These are phyloP conservation scores for Vimba vimba DNA, from an alignment of 2,113 vertebrate genomes.

Conservation along the genomic window DNA sequence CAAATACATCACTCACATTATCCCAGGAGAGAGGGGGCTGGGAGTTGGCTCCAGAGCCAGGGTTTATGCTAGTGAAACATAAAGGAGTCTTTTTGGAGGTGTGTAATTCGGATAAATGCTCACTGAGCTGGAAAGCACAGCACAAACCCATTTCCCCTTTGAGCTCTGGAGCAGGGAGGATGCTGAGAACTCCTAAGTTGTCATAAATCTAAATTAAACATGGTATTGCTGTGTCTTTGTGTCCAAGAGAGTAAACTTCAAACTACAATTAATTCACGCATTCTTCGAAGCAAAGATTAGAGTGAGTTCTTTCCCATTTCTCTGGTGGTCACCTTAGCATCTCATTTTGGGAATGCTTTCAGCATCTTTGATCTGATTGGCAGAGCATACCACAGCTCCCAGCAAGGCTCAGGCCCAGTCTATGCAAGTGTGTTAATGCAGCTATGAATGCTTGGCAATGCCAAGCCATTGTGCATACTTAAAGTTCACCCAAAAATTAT, in stretches of 20 bases:
- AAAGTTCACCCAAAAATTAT: background rate
- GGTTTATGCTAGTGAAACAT: conserved; percentile 53
- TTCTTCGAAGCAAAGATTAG: conserved; percentile 9
- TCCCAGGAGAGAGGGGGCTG: conserved; percentile 50
- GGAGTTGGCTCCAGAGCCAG: conserved; percentile 40
- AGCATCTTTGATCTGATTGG: background rate
- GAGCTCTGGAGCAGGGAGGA: conserved; percentile 42
- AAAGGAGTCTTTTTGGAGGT: conserved; percentile 57
- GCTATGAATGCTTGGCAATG: background rate
- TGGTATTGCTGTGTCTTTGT: background rate
- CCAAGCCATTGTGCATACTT: background rate
- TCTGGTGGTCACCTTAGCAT: background rate
- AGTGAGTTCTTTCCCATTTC: background rate
- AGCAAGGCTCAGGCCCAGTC: background rate
- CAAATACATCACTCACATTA: conserved; percentile 54
- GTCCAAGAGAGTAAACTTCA: conserved; percentile 31
- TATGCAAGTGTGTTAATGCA: background rate
- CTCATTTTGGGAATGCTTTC: background rate
- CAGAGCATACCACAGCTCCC: background rate
- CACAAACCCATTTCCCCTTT: conserved; percentile 56
- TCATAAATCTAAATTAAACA: conserved; percentile 54
- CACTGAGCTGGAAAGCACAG: conserved; percentile 57
- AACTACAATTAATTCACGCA: conserved; percentile 2
- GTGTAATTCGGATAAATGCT: conserved; percentile 60
- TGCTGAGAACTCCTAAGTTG: conserved; percentile 40